Conservation (phyloP, 2,113 vertebrate genomes). For the Ginglymostoma cirratum region DNA sequence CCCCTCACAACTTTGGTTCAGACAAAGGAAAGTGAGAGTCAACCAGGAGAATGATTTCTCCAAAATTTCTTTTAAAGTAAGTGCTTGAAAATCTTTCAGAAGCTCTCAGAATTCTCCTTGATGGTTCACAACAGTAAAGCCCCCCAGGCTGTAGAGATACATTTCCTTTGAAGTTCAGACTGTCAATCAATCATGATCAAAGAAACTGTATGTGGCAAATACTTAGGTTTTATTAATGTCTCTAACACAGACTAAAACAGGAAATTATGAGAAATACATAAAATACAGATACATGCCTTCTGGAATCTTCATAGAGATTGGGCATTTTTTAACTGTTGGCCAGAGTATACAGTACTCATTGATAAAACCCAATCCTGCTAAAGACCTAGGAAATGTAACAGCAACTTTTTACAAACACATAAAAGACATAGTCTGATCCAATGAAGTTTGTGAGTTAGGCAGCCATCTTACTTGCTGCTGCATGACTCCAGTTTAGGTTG, state of each 20-base stretch:
- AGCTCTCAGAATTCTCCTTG: constrained; percentile 5
- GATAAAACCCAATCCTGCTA: neutral
- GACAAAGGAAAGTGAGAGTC: too few relatives aligned
- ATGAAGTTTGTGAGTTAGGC: neutral
- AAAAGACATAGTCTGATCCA: neutral
- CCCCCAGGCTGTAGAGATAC: neutral
- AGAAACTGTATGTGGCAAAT: neutral
- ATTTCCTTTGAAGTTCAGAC: constrained; percentile 11
- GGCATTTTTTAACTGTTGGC: neutral
- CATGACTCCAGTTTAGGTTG: neutral
- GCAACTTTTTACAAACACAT: neutral
- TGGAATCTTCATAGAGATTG: neutral
- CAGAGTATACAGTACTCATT: neutral
- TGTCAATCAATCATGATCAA: constrained; percentile 1
- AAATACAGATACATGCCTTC: neutral
- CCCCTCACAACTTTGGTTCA: too few relatives aligned
- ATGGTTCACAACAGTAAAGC: neutral
- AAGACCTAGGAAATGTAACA: neutral
- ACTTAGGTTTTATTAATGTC: neutral
- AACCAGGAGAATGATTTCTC: neutral
- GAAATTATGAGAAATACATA: neutral
- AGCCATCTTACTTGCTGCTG: neutral
- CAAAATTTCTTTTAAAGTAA: neutral
- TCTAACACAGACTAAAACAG: neutral
- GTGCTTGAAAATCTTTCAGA: neutral